These are phyloP conservation scores for Clarias laeviceps DNA, from an alignment of 2,797 vertebrate genomes.

Conservation along the genomic window DNA sequence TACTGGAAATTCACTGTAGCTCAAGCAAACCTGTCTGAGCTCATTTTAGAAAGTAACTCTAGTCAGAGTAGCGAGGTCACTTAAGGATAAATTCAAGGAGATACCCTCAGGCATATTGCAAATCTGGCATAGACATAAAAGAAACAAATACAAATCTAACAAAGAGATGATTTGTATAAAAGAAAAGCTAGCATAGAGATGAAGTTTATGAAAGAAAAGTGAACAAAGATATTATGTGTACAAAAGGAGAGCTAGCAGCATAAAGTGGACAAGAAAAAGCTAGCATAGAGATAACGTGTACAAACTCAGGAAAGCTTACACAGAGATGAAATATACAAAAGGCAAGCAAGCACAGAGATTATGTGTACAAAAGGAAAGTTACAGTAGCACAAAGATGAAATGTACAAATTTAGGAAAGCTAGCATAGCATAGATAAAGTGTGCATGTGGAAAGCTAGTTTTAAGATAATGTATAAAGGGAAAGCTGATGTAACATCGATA, in stretches of 20 bases:
- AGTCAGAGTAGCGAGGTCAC: not conserved
- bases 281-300: no score
- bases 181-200: not conserved
- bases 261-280: no score
- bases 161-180: not conserved
- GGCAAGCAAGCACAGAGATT: no score
- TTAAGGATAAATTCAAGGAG: slow-evolving; percentile 1
- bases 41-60: not conserved
- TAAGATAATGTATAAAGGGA: no score
- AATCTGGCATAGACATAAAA: not conserved
- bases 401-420: no score
- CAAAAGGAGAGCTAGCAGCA: no score
- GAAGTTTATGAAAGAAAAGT: not conserved
- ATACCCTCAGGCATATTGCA: not conserved
- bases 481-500: no score
- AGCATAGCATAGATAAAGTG: no score
- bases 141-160: not conserved
- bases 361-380: not conserved
- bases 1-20: not conserved
- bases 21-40: not conserved
- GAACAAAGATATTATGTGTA: no score
- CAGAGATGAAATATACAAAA: no score
- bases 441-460: not conserved
- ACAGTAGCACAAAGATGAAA: not conserved
- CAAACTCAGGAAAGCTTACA: no score